Conservation (phyloP, 2,113 vertebrate genomes). For the Calyptomena viridis region DNA sequence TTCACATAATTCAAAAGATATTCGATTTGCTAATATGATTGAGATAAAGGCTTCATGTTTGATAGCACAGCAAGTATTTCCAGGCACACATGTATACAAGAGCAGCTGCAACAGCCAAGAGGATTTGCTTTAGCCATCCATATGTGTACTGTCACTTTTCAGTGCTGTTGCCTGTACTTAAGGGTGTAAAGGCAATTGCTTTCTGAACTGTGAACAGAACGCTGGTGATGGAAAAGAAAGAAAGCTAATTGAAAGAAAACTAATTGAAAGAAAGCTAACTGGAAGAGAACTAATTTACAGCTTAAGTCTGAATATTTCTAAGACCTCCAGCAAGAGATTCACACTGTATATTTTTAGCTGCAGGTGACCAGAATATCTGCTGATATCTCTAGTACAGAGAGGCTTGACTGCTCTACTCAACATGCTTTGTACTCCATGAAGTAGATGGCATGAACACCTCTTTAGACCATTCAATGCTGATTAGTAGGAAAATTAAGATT, state of each 20-base stretch:
- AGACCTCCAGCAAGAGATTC: background rate
- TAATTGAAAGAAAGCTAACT: background rate
- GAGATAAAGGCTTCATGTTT: background rate
- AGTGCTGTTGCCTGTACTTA: background rate
- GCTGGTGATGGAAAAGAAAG: background rate
- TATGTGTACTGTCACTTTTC: background rate
- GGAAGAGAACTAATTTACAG: background rate
- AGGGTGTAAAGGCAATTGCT: background rate
- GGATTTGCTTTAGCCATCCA: background rate
- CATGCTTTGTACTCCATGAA: background rate
- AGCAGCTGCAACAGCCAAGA: background rate
- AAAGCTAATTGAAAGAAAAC: background rate
- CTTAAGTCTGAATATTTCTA: background rate
- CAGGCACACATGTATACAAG: background rate
- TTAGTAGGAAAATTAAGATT: background rate
- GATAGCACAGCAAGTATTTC: background rate
- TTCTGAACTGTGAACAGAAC: background rate
- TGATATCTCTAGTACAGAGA: background rate
- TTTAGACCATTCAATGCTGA: background rate
- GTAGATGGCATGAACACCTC: background rate
- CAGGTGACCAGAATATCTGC: constrained; percentile 7
- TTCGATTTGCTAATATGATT: background rate
- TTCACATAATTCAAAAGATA: background rate
- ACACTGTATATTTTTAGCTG: constrained; percentile 1
- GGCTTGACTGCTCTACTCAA: background rate